phyloP scores from a whole-genome alignment of 2,888 invertebrate genomes.

The Pantelozetes paolii region DNA sequence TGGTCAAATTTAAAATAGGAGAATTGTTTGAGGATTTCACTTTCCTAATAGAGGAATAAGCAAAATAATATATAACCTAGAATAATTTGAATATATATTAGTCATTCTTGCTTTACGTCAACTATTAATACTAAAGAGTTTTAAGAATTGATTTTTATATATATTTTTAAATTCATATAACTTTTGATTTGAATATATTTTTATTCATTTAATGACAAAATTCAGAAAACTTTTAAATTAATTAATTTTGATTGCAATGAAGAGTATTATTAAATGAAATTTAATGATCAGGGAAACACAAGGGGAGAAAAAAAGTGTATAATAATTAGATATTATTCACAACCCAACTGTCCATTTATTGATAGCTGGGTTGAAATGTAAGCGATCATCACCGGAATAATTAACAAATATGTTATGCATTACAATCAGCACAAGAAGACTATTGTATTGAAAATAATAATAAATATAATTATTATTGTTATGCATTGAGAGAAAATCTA shows the following conservation, averaged over 20 bases:
- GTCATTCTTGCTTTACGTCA: too few relatives aligned
- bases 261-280: not conserved
- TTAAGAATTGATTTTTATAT: too few relatives aligned
- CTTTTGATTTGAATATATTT: too few relatives aligned
- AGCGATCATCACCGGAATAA: conserved; percentile 2
- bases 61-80: too few relatives aligned
- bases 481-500: not conserved
- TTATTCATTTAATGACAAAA: not conserved
- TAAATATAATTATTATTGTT: not conserved
- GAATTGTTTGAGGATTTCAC: too few relatives aligned
- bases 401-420: not conserved
- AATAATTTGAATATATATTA: too few relatives aligned
- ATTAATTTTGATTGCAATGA: conserved; percentile 5
- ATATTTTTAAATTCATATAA: too few relatives aligned
- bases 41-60: too few relatives aligned
- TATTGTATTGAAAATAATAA: not conserved
- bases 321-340: not conserved
- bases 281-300: too few relatives aligned
- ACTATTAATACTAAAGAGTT: too few relatives aligned
- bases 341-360: not conserved
- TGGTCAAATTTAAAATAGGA: too few relatives aligned
- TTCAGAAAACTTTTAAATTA: not conserved
- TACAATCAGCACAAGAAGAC: not conserved
- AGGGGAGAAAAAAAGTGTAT: too few relatives aligned
- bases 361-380: not conserved